phyloP scores from a whole-genome alignment of 1,140 invertebrate genomes.

The Dolichoris vasculosae region DNA sequence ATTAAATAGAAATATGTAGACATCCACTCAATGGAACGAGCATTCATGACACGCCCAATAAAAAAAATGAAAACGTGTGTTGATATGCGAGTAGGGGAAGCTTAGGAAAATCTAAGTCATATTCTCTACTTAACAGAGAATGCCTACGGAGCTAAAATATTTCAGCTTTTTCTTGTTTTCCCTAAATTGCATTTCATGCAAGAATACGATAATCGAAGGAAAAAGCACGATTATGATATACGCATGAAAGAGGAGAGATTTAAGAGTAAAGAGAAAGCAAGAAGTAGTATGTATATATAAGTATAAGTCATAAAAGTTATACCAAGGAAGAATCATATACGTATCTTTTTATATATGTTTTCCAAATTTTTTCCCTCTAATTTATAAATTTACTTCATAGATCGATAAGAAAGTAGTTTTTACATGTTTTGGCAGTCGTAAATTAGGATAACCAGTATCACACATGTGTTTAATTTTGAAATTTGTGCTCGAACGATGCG shows the following conservation, averaged over 20 bases:
- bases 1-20: neutral
- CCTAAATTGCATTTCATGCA: neutral
- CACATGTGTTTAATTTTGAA: conserved; percentile 27
- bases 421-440: conserved; percentile 10
- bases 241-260: too few relatives aligned
- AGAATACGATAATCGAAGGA: neutral
- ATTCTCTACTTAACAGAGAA: neutral
- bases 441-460: neutral
- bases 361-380: too few relatives aligned
- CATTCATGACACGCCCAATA: neutral
- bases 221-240: neutral
- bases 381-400: neutral
- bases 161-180: neutral
- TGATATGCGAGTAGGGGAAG: neutral
- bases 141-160: neutral
- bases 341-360: neutral
- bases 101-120: conserved; percentile 7
- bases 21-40: neutral
- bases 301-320: neutral
- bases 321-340: neutral
- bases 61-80: neutral
- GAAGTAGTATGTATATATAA: neutral
- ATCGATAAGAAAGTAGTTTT: neutral
- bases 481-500: conserved; percentile 30
- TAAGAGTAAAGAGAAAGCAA: neutral